phyloP scores from a whole-genome alignment of 2,888 invertebrate species.

The Folsomia manolachei region DNA sequence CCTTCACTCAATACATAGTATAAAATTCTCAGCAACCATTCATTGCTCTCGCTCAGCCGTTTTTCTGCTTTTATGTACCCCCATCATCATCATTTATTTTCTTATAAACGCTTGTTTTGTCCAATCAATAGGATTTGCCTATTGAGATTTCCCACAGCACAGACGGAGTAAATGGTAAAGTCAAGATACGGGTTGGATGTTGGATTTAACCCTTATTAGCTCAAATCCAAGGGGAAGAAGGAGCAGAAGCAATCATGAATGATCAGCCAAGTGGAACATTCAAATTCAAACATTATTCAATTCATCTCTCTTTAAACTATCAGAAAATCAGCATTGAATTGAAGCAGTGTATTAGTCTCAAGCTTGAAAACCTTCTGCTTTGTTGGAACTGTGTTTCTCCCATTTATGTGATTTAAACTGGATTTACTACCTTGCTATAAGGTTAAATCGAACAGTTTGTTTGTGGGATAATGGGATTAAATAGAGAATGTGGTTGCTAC shows the following conservation, averaged over 20 bases:
- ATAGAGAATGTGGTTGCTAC: neutral
- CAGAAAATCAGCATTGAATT: neutral
- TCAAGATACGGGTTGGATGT: neutral
- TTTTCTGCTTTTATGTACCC: neutral
- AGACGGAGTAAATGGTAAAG: neutral
- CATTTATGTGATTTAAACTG: neutral
- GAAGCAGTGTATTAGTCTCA: neutral
- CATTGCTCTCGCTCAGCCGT: too few relatives aligned
- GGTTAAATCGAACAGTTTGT: neutral
- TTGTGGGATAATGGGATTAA: neutral
- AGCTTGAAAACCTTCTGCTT: neutral
- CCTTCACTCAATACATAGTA: neutral
- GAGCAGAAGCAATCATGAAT: conserved; percentile 4
- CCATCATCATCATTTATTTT: neutral
- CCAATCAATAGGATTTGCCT: conserved; percentile 1
- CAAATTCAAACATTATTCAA: conserved; percentile 8
- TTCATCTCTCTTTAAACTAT: neutral
- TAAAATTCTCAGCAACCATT: too few relatives aligned
- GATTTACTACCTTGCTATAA: neutral
- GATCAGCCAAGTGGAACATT: conserved; percentile 7
- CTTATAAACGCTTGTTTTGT: neutral
- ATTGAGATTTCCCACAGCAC: neutral
- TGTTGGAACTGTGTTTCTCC: neutral
- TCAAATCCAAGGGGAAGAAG: neutral
- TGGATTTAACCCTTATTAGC: conserved; percentile 1